A percentile compares a stretch with the other conserved stretches of the same genome.
phyloP scores from a whole-genome alignment of 1,140 invertebrate species.

The Micrasema longulum region DNA sequence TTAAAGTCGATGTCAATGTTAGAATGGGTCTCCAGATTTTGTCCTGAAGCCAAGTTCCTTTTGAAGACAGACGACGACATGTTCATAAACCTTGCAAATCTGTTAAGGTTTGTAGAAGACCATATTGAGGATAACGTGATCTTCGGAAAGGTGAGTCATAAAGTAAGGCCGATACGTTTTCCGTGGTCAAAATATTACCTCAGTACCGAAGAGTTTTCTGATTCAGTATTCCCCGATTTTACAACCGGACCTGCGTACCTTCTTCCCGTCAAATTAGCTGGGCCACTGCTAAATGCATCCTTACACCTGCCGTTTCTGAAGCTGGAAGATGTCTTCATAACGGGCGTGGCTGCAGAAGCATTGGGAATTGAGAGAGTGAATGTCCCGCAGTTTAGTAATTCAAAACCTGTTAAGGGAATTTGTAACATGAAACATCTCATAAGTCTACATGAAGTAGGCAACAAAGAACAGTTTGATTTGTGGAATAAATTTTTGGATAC shows the following conservation, averaged over 20 bases:
- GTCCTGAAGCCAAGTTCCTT: slow-evolving; percentile 58
- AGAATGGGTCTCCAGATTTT: slow-evolving; percentile 61
- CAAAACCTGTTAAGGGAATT: no score
- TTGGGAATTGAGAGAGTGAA: no score
- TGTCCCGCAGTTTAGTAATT: no score
- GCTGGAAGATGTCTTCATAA: no score
- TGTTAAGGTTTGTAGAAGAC: slow-evolving; percentile 58
- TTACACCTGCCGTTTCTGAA: slow-evolving; percentile 58
- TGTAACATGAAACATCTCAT: no score
- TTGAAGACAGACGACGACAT: slow-evolving; percentile 66
- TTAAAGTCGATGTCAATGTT: slow-evolving; percentile 62
- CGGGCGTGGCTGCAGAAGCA: no score
- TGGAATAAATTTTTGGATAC: no score
- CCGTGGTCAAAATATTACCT: slow-evolving; percentile 63
- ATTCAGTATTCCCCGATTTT: slow-evolving; percentile 62
- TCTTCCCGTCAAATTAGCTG: slow-evolving; percentile 55
- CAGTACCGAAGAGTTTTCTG: slow-evolving; percentile 57
- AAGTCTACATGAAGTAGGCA: no score
- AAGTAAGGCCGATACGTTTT: slow-evolving; percentile 63
- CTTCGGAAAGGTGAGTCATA: slow-evolving; percentile 61
- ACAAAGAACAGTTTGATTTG: no score
- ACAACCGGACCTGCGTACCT: slow-evolving; percentile 63
- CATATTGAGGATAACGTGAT: slow-evolving; percentile 55
- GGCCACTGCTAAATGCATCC: slow-evolving; percentile 56
- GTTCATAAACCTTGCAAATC: slow-evolving; percentile 62